Percentiles rank a stretch among this genome's conserved stretches.
Evolutionary conservation across 2,113 vertebrate genomes (phyloP).

Genomic region (Bufo bufo): DNA sequence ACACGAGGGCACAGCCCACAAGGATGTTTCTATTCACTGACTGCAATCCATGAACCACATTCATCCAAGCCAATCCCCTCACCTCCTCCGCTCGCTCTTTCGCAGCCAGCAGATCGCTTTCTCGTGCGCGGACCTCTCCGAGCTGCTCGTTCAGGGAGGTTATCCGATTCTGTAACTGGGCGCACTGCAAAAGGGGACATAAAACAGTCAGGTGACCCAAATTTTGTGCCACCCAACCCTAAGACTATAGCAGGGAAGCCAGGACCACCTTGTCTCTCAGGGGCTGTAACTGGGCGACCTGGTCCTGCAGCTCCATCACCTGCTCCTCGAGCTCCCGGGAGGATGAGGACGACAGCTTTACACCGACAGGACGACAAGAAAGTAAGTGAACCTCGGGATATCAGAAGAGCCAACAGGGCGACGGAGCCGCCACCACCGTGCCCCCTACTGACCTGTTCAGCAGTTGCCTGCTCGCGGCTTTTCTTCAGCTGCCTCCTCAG

Average conservation of each 20-base stretch:
- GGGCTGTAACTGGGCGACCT: conserved; percentile 73
- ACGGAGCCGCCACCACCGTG: not conserved
- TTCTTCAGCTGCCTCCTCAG: conserved; percentile 83
- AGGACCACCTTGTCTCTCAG: conserved; percentile 74
- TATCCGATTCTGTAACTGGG: conserved; percentile 70
- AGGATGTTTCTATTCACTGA: not conserved
- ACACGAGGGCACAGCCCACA: too few species aligned
- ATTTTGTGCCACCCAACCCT: not conserved
- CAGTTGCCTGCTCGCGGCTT: conserved; percentile 78
- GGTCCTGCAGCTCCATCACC: conserved; percentile 65
- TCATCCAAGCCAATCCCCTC: conserved; percentile 46
- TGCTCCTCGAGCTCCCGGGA: conserved; percentile 64
- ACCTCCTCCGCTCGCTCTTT: conserved; percentile 81
- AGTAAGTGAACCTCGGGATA: not conserved
- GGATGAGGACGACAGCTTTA: not conserved
- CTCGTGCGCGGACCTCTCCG: not conserved
- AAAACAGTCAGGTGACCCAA: not conserved
- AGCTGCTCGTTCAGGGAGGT: conserved; percentile 69
- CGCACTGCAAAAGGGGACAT: conserved; percentile 61
- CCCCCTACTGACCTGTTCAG: conserved; percentile 80
- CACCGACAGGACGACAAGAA: not conserved
- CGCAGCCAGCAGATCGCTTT: conserved; percentile 53
- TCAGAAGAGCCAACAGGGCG: not conserved
- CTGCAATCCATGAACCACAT: not conserved
- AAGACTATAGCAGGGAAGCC: not conserved